Evolutionary conservation across 2,113 vertebrate species (phyloP).

Genomic region (Hippocampus mohnikei): DNA sequence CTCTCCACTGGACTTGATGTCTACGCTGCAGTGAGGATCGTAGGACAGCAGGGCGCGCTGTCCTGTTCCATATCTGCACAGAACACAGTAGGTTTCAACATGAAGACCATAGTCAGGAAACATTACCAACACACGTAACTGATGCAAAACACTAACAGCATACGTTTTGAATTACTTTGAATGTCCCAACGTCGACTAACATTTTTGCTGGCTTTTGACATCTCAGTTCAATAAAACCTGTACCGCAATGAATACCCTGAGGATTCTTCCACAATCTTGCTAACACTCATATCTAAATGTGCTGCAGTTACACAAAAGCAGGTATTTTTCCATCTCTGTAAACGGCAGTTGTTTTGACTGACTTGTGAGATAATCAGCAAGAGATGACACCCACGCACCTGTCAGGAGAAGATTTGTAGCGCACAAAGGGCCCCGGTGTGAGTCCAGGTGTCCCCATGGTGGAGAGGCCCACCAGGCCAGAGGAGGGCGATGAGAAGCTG

Average conservation of each 20-base stretch:
- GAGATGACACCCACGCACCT: constrained; percentile 65
- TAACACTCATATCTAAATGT: not conserved
- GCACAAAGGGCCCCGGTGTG: constrained; percentile 68
- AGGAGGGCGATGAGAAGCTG: constrained; percentile 83
- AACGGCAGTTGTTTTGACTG: constrained; percentile 13
- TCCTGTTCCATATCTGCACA: constrained; percentile 69
- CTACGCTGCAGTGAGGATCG: constrained; percentile 76
- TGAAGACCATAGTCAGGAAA: no score
- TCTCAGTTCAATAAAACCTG: constrained; percentile 46
- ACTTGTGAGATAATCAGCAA: constrained; percentile 1
- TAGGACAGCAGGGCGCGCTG: constrained; percentile 73
- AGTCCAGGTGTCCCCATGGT: constrained; percentile 53
- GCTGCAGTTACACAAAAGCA: no score
- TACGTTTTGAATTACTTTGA: not conserved
- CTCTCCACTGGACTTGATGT: constrained; percentile 79
- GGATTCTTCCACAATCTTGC: not conserved
- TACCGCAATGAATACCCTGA: constrained; percentile 30
- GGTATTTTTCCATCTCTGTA: not conserved
- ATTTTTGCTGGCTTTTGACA: constrained; percentile 27
- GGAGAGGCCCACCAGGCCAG: constrained; percentile 52
- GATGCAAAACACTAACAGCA: not conserved
- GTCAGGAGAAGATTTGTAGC: constrained; percentile 83
- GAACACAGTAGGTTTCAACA: not conserved
- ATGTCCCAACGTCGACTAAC: not conserved
- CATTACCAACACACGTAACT: not conserved